Evolutionary conservation across 37 sponge, comb jelly and placozoan species (phyloP).

Genomic region (Ianthella basta): DNA sequence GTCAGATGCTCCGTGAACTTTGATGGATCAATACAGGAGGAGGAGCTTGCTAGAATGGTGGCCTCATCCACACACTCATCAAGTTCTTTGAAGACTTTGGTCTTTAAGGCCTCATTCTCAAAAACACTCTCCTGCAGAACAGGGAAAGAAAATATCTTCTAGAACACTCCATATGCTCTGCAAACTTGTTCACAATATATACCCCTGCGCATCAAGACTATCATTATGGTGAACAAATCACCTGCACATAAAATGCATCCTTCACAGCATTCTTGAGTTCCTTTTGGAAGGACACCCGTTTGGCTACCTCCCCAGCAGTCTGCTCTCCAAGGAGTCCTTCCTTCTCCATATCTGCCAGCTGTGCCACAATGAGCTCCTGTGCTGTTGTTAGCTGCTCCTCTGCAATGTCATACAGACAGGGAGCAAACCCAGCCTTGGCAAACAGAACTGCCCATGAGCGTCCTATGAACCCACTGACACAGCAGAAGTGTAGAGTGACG

Average conservation of each 20-base stretch:
- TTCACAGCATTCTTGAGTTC: constrained; percentile 66
- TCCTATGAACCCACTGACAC: constrained; percentile 84
- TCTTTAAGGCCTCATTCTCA: constrained; percentile 86
- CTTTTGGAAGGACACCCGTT: constrained; percentile 30
- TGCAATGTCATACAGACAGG: constrained; percentile 73
- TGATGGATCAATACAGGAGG: constrained; percentile 92
- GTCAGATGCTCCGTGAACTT: constrained; percentile 75
- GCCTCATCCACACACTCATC: constrained; percentile 69
- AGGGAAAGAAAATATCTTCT: background rate
- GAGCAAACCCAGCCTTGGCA: constrained; percentile 69
- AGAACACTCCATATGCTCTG: no score
- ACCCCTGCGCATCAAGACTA: background rate
- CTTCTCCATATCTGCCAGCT: constrained; percentile 62
- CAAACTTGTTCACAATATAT: background rate
- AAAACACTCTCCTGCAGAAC: constrained; percentile 86
- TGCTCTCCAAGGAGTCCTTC: constrained; percentile 69
- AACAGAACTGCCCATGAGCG: constrained; percentile 87
- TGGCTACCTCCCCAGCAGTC: constrained; percentile 48
- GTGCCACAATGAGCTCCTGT: constrained; percentile 39
- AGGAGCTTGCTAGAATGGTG: constrained; percentile 82
- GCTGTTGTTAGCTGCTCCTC: constrained; percentile 73
- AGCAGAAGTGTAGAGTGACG: background rate
- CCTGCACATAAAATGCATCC: constrained; percentile 85
- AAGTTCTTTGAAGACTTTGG: constrained; percentile 75
- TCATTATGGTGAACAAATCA: background rate